Conservation (phyloP, 2,113 vertebrate species). For the Bungarus multicinctus region DNA sequence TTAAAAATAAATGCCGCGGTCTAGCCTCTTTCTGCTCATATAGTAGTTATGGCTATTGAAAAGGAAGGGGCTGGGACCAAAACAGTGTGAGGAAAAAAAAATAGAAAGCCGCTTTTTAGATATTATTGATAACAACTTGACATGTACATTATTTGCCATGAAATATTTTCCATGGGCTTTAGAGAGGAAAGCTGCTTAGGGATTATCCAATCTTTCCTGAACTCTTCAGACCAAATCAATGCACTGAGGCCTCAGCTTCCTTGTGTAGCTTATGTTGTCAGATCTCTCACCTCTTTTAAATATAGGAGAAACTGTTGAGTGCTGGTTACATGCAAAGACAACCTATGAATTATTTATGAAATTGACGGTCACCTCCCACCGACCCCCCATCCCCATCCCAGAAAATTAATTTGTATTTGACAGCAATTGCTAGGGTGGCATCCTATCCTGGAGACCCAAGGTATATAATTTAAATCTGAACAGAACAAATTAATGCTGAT, state of each 20-base stretch:
- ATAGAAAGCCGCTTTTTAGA: conserved; percentile 44
- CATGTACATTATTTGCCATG: conserved; percentile 64
- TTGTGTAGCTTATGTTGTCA: background rate
- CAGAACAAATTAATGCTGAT: conserved; percentile 75
- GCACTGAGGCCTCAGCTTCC: background rate
- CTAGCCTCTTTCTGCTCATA: conserved; percentile 33
- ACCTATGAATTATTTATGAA: conserved; percentile 79
- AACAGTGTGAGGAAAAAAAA: conserved; percentile 31
- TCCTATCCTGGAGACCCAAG: conserved; percentile 70
- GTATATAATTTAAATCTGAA: conserved; percentile 76
- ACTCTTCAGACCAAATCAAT: background rate
- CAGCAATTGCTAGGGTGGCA: conserved; percentile 65
- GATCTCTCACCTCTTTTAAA: conserved; percentile 61
- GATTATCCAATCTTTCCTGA: background rate
- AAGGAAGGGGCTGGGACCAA: conserved; percentile 51
- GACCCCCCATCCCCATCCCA: conserved; percentile 34
- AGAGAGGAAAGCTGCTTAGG: background rate
- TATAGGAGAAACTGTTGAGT: conserved; percentile 62
- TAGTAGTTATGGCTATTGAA: conserved; percentile 38
- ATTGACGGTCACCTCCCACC: conserved; percentile 64
- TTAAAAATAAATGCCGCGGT: conserved; percentile 52
- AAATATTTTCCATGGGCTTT: conserved; percentile 43
- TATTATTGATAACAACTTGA: conserved; percentile 64
- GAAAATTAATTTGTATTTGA: conserved; percentile 76
- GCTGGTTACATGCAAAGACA: conserved; percentile 69